These are phyloP conservation scores for Coenonympha arcania DNA, from an alignment of 2,888 invertebrate species.

Conservation along the genomic window DNA sequence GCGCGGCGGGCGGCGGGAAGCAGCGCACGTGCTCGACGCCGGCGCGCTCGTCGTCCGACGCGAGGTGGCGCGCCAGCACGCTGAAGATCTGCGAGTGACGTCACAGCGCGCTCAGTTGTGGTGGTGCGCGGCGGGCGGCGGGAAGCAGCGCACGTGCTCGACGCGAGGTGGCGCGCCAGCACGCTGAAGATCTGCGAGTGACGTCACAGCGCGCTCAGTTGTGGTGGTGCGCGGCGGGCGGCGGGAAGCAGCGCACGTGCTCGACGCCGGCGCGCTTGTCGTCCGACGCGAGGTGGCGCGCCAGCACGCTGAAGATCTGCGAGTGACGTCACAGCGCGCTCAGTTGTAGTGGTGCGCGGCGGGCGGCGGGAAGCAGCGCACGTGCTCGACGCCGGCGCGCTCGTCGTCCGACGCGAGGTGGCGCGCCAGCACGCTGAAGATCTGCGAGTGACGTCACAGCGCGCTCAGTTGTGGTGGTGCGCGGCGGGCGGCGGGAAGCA, in stretches of 20 bases:
- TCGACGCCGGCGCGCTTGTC: slow-evolving; percentile 86
- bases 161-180: too few relatives aligned
- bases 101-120: too few relatives aligned
- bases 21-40: too few relatives aligned
- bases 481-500: slow-evolving; percentile 94
- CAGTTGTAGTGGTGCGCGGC: slow-evolving; percentile 33
- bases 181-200: too few relatives aligned
- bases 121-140: too few relatives aligned
- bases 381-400: slow-evolving; percentile 92
- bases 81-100: too few relatives aligned
- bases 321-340: slow-evolving; percentile 78
- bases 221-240: slow-evolving; percentile 74
- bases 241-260: slow-evolving; percentile 97
- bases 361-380: slow-evolving; percentile 98
- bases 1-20: too few relatives aligned
- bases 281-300: slow-evolving; percentile 90
- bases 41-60: too few relatives aligned
- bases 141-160: too few relatives aligned
- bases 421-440: slow-evolving; percentile 95
- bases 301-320: slow-evolving; percentile 95
- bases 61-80: too few relatives aligned
- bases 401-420: slow-evolving; percentile 84
- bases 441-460: slow-evolving; percentile 91
- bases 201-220: slow-evolving; percentile 1
- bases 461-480: slow-evolving; percentile 23